Evolutionary conservation across 2,888 invertebrate species (phyloP).

Genomic region (Lasius fuliginosus): DNA sequence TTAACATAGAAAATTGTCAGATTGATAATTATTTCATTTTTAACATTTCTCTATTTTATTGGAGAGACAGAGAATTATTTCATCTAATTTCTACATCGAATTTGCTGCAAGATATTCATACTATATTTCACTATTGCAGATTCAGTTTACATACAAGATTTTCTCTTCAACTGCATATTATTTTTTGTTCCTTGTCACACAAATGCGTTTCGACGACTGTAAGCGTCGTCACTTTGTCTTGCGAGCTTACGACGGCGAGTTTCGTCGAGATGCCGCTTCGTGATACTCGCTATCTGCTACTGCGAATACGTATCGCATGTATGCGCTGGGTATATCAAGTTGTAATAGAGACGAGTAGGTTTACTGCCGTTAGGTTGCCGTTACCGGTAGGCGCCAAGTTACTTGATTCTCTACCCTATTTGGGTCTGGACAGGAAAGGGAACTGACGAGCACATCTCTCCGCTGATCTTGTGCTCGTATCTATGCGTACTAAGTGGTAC

Average conservation of each 20-base stretch:
- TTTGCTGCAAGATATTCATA: background rate
- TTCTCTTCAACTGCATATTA: background rate
- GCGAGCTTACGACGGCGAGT: constrained; percentile 4
- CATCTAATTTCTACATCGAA: background rate
- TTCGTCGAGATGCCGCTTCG: constrained; percentile 45
- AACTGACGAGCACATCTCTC: constrained; percentile 32
- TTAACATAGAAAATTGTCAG: background rate
- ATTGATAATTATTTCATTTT: background rate
- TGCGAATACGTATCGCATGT: constrained; percentile 39
- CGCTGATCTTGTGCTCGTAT: constrained; percentile 43
- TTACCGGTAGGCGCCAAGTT: constrained; percentile 44
- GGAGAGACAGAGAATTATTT: background rate
- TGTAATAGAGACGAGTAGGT: constrained; percentile 54
- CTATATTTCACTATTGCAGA: background rate
- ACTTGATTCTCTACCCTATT: constrained; percentile 48
- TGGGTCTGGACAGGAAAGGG: constrained; percentile 20
- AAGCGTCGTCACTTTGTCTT: constrained; percentile 28
- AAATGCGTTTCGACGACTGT: constrained; percentile 4
- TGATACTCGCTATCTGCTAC: constrained; percentile 46
- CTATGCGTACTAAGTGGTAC: constrained; percentile 6
- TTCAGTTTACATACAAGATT: background rate
- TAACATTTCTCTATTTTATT: background rate
- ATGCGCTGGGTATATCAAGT: constrained; percentile 37
- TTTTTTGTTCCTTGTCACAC: constrained; percentile 2
- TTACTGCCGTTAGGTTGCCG: constrained; percentile 22